Base-by-base conservation (phyloP, 2,113 vertebrate species). In the Corythaeola cristata region DNA sequence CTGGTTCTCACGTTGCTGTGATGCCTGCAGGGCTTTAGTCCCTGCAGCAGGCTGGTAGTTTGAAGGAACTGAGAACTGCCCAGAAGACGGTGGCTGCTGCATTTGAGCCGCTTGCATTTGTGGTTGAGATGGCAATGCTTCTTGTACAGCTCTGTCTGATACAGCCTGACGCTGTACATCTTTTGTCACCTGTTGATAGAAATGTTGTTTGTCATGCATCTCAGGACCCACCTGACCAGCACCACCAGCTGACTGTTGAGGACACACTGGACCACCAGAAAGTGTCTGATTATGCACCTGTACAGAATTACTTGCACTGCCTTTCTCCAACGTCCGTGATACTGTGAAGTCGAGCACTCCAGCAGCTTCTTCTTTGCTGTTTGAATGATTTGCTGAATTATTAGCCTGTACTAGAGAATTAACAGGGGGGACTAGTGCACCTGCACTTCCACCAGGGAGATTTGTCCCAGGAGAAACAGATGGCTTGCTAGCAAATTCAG, bases 101-200 rank as follows among this genome's bases (percentile, higher is more conserved):
- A 63, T 28, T 5, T 84, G 94, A 26, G 93, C 74, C 16, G 92
- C 56, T 14, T 87, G 94, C 39, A 37, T 82, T 77, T 96, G 96
- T 12, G 95, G 90, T 5, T 80, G 98, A 58, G 90, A 86, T 3
- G 92, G 83, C 33, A 85, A 94, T 2, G 52, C 71, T 88, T 97
- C 98, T 45, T 92, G 96, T 5, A 82, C 94, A 55, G 90, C 75
- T 62, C 76, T 71, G 39, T 98, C 98, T 11, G 87, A 69, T 33
- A 90, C 97, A 66, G 64, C 74, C 68, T 97, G 98, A 55, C 97
- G 98, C 93, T 98, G 98, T 4, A 96, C 96, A 77, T 99, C 99
- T 98, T 99, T 98, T 82, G 98, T 99, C 92, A 99, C 99, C 99
- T 99, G 99, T 93, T 98, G 99, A 95, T 99, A 99, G 97, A 99